Base-by-base conservation (phyloP, 2,797 vertebrate genomes). In the Emydoidea blandingii region DNA sequence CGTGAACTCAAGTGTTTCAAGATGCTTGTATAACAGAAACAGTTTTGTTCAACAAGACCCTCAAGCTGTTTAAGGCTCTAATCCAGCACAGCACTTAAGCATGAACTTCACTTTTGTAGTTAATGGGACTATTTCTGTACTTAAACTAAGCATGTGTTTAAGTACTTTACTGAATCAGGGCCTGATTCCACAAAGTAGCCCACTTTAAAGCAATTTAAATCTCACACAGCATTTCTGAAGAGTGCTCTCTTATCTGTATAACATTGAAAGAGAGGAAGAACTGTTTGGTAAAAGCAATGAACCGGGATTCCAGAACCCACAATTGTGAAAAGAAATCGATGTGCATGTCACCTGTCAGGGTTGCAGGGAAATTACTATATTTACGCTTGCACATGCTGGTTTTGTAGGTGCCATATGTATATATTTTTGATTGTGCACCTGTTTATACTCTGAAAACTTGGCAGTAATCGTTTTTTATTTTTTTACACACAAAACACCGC, bases 61-160 rank as follows among this genome's bases (percentile, higher is more conserved):
- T 27, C 0, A 7, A 41, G 6, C 29, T 9, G n/a, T 1, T 49
- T 76, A 3, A 12, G 29, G 47, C 0, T 8, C 31, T 4, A 57
- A 47, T 5, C 92, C 79, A 0, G 1, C 56, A 78, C 52, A 56
- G 72, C 82, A 57, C 34, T 27, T 82, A 87, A 82, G 57, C 57
- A 14, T 34, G 25, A 0, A 76, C 83, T 81, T 68, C 86, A 56
- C 80, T 87, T 18, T 31, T 78, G 86, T 87, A 92, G n/a, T 19
- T 27, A 23, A 31, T 15, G 80, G 59, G 78, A 57, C 0, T 3
- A 1, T 54, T 89, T 50, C 72, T 5, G 1, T 52, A 1, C 47
- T 81, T 47, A 29, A 27, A n/a, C 41, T 62, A 85, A 87, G 56
- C 47, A 65, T 15, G 49, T 81, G n/a, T 79, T 85, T n/a, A 78